phyloP scores from a whole-genome alignment of 2,797 vertebrate species.

The Falco rusticolus region DNA sequence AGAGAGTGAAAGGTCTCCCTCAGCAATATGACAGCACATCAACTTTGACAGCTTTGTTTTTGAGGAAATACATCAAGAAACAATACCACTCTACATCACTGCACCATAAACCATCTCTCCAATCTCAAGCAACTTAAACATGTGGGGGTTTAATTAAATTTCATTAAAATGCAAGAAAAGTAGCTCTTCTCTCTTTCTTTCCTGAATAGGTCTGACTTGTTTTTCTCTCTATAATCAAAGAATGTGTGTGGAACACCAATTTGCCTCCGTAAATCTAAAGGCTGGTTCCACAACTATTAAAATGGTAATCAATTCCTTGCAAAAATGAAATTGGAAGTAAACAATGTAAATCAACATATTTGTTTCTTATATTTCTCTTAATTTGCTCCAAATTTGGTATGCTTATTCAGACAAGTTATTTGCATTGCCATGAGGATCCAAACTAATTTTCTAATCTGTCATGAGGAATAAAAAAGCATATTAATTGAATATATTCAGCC shows the following conservation, averaged over 20 bases:
- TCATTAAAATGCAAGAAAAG: neutral
- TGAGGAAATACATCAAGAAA: neutral
- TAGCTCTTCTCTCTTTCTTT: neutral
- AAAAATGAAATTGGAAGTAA: neutral
- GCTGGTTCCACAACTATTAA: neutral
- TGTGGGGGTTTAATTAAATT: neutral
- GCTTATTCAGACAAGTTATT: neutral
- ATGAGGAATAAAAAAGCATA: neutral
- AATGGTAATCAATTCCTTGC: neutral
- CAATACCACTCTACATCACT: fast-evolving
- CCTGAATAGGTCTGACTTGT: neutral
- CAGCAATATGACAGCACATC: neutral
- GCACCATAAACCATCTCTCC: neutral
- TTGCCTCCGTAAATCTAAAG: neutral
- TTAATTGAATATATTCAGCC: slow-evolving; percentile 16
- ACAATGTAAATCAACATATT: slow-evolving; percentile 1
- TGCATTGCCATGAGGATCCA: neutral
- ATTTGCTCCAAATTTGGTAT: neutral
- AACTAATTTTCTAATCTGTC: neutral
- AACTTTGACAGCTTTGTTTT: neutral
- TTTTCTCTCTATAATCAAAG: neutral
- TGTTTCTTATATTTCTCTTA: neutral
- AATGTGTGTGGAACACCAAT: neutral
- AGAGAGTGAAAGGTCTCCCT: neutral
- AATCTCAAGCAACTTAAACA: neutral